These are phyloP conservation scores for Oncopodura yosiiana DNA, from an alignment of 1,140 invertebrate species.

Conservation along the genomic window DNA sequence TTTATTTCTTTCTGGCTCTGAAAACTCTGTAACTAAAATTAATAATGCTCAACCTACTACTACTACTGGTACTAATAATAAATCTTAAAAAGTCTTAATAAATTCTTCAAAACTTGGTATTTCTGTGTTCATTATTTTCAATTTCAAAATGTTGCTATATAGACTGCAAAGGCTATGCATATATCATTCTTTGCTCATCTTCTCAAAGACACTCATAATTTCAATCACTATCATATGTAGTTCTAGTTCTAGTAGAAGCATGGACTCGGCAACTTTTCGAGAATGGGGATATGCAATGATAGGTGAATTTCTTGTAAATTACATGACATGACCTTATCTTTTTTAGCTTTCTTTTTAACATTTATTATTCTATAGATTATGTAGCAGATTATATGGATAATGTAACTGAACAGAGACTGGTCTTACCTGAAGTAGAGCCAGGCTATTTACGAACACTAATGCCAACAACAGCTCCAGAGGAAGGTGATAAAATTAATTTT, in stretches of 20 bases:
- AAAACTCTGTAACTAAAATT: background rate
- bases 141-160: background rate
- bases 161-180: no score
- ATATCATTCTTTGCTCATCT: background rate
- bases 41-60: background rate
- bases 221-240: background rate
- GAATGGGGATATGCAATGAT: conserved; percentile 11
- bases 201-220: background rate
- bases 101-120: background rate
- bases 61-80: background rate
- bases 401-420: background rate
- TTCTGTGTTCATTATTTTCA: background rate
- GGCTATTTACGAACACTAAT: conserved; percentile 3
- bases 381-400: conserved; percentile 13
- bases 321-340: no score
- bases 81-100: background rate
- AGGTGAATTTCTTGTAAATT: no score
- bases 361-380: no score
- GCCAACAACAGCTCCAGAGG: conserved; percentile 4
- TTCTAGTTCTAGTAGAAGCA: no score
- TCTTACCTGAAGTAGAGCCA: conserved; percentile 3
- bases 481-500: no score
- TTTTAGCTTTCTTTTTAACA: no score
- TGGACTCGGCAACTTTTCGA: no score
- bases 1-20: background rate